Evolutionary conservation across 2,797 vertebrate species (phyloP), one percentile per base, ranked within the genome.

Genomic region (Tragopan temminckii): DNA sequence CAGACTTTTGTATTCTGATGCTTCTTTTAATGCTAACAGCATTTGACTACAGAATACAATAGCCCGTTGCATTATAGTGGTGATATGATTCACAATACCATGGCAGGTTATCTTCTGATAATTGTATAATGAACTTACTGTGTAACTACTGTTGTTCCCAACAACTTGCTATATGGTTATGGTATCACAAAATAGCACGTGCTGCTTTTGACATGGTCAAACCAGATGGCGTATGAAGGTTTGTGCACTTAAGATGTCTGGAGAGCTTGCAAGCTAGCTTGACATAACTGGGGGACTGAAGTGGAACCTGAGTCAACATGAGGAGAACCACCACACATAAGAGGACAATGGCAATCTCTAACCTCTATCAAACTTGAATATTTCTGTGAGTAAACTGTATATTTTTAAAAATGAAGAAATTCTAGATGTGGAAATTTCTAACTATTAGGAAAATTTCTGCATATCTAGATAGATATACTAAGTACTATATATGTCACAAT

Each of bases 141-240:
- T 76, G 67, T 72, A 92, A 91, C 66, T 79, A 59, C n/a, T 13
- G 66, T 52, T 81, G 55, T 91, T 92, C 84, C 77, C 46, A 91
- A 46, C 36, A 88, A 76, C 63, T 46, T 75, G n/a, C 58, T 83
- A 8, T 63, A 50, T 24, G 59, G 80, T 72, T 93, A 83, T 79
- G 42, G 63, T 85, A 71, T 31, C 53, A 71, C 53, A 85, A 71
- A 90, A 38, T 27, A 83, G 66, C 64, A 82, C 46, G 4, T 59
- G 66, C 66, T 74, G 61, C 4, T 70, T 92, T 79, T 80, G 77
- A 77, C 35, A 13, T 0, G 0, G 24, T 31, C 27, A 43, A 8
- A 78, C 12, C 4, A 0, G 5, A 31, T 25, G 69, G 18, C 85
- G 42, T 85, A 78, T 66, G 53, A 85, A 83, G 45, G 12, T 15